phyloP scores from a whole-genome alignment of 2,888 invertebrate genomes.

The Phragmatobia fuliginosa region DNA sequence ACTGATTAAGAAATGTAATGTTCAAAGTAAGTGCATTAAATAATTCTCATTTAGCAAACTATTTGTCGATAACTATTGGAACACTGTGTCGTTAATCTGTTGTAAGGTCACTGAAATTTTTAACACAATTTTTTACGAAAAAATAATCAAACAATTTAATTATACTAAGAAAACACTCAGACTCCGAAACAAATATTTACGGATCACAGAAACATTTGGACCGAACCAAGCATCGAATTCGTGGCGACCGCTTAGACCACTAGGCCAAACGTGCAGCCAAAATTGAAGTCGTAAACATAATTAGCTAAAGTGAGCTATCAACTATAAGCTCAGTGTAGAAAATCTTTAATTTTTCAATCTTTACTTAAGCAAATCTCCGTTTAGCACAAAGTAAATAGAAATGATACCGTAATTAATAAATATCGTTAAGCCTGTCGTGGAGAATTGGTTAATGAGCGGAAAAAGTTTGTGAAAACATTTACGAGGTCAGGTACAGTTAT shows the following conservation, averaged over 20 bases:
- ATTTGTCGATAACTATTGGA: constrained; percentile 10
- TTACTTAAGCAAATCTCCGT: constrained; percentile 29
- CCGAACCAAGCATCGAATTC: no score
- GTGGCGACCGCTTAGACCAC: no score
- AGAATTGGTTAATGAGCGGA: constrained; percentile 21
- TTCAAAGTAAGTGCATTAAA: constrained; percentile 16
- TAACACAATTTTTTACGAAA: no score
- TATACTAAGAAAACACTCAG: no score
- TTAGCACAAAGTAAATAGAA: constrained; percentile 24
- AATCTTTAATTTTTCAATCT: constrained; percentile 1
- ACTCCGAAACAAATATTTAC: no score
- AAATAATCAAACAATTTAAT: no score
- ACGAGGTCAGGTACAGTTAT: background rate
- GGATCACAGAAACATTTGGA: no score
- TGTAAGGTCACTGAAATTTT: no score
- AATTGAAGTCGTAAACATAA: background rate
- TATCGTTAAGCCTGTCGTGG: constrained; percentile 27
- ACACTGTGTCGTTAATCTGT: background rate
- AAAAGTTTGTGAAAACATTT: constrained; percentile 7
- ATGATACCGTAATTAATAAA: constrained; percentile 21
- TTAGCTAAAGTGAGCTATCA: constrained; percentile 6
- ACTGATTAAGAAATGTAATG: constrained; percentile 37
- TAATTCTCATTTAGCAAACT: background rate
- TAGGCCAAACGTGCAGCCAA: no score
- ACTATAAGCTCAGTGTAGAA: background rate